Conservation (phyloP, 2,888 invertebrate species). For the Acronicta psi region DNA sequence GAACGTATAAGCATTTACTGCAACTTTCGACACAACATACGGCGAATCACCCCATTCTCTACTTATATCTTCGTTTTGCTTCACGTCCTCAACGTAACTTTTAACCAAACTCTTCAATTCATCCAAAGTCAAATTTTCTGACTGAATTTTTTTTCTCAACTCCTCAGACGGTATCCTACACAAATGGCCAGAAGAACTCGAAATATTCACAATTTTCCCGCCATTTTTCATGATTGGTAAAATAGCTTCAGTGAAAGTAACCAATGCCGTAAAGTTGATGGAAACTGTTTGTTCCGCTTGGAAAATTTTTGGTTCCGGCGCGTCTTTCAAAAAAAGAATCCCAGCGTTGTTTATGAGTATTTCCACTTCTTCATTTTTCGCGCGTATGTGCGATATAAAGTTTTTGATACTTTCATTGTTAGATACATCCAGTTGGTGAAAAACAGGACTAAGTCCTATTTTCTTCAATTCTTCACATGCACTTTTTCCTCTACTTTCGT, state of each 20-base stretch:
- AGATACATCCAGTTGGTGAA: slow-evolving; percentile 92
- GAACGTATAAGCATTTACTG: slow-evolving; percentile 91
- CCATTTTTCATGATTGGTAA: slow-evolving; percentile 91
- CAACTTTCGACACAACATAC: slow-evolving; percentile 93
- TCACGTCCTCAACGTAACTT: slow-evolving; percentile 90
- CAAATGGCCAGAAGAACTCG: slow-evolving; percentile 92
- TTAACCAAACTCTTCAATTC: slow-evolving; percentile 89
- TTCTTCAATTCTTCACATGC: slow-evolving; percentile 89
- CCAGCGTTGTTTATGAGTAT: slow-evolving; percentile 94
- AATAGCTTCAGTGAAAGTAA: slow-evolving; percentile 87
- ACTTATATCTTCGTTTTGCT: slow-evolving; percentile 62
- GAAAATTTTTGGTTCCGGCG: slow-evolving; percentile 69
- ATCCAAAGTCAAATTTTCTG: slow-evolving; percentile 85
- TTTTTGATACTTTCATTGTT: slow-evolving; percentile 87
- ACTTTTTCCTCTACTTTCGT: slow-evolving; percentile 85
- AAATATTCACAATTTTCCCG: slow-evolving; percentile 92
- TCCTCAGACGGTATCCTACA: slow-evolving; percentile 88
- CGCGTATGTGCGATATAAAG: slow-evolving; percentile 87
- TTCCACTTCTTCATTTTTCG: slow-evolving; percentile 90
- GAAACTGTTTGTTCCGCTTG: slow-evolving; percentile 77
- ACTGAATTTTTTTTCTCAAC: slow-evolving; percentile 82
- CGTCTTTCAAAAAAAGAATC: slow-evolving; percentile 76
- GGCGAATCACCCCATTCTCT: slow-evolving; percentile 90
- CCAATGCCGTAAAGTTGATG: slow-evolving; percentile 77
- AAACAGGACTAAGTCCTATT: slow-evolving; percentile 83